phyloP scores from a whole-genome alignment of 1,140 invertebrate genomes.

The Subanguina moxae region DNA sequence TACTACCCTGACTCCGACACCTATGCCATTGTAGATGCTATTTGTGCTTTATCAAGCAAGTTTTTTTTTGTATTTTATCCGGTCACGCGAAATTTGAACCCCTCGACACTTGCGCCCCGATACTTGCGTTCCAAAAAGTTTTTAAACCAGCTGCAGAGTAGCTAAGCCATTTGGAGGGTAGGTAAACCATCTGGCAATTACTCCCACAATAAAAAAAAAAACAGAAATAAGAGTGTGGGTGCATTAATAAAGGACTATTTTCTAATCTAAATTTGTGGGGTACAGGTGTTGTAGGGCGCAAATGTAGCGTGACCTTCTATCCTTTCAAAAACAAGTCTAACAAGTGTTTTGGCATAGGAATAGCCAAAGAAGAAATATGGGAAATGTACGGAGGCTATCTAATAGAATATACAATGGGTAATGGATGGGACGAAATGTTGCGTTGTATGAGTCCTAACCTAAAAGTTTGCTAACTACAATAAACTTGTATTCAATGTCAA shows the following conservation, averaged over 20 bases:
- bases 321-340: too few relatives aligned
- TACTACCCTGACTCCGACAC: conserved; percentile 51
- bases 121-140: too few relatives aligned
- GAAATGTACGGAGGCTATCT: conserved; percentile 52
- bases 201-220: too few relatives aligned
- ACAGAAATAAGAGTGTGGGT: background rate
- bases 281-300: too few relatives aligned
- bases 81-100: too few relatives aligned
- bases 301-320: too few relatives aligned
- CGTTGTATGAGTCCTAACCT: conserved; percentile 53
- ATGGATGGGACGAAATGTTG: conserved; percentile 54
- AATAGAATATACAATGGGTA: conserved; percentile 53
- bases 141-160: too few relatives aligned
- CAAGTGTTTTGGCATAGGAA: too few relatives aligned
- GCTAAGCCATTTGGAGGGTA: too few relatives aligned
- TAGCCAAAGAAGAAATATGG: conserved; percentile 50
- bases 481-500: background rate
- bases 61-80: background rate
- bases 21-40: conserved; percentile 45
- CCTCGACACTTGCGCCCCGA: too few relatives aligned
- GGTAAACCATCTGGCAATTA: too few relatives aligned
- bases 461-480: conserved; percentile 28
- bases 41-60: conserved; percentile 34
- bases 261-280: background rate
- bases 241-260: background rate